A percentile compares a stretch with the other conserved stretches of the same genome.
phyloP scores from a whole-genome alignment of 2,113 vertebrate genomes.

The Bubo blakistoni region DNA sequence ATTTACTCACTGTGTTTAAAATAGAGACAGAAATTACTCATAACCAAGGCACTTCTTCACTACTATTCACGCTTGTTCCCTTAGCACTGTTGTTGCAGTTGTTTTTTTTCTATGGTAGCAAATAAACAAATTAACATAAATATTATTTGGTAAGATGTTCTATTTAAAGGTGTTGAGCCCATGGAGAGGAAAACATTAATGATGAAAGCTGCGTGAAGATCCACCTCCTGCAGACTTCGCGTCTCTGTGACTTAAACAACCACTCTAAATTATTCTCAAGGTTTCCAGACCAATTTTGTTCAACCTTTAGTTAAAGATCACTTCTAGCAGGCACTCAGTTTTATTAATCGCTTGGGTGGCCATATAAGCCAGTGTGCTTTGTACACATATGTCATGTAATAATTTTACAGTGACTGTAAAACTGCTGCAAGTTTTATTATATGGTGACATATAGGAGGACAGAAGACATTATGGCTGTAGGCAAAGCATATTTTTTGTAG shows the following conservation, averaged over 20 bases:
- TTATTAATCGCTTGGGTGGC: conserved; percentile 19
- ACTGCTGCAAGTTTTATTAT: not conserved
- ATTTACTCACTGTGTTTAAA: conserved; percentile 53
- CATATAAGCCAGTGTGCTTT: not conserved
- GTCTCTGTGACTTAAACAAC: conserved; percentile 13
- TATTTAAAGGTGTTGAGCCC: conserved; percentile 26
- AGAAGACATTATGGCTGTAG: not conserved
- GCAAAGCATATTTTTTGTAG: not conserved
- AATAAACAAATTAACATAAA: conserved; percentile 51
- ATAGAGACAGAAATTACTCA: conserved; percentile 49
- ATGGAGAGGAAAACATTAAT: not conserved
- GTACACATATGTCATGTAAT: not conserved
- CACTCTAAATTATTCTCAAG: not conserved
- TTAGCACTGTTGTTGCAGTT: not conserved
- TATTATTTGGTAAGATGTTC: not conserved
- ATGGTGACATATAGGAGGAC: not conserved
- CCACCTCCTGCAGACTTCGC: not conserved
- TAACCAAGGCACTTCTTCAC: not conserved
- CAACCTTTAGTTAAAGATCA: conserved; percentile 42
- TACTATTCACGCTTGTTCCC: conserved; percentile 8
- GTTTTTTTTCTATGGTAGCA: conserved; percentile 35
- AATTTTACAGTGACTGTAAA: conserved; percentile 20
- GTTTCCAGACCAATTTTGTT: conserved; percentile 28
- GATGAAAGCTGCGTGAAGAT: not conserved
- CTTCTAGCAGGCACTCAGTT: not conserved